Evolutionary conservation across 2,113 vertebrate genomes (phyloP).

Genomic region (Rhinoderma darwinii): DNA sequence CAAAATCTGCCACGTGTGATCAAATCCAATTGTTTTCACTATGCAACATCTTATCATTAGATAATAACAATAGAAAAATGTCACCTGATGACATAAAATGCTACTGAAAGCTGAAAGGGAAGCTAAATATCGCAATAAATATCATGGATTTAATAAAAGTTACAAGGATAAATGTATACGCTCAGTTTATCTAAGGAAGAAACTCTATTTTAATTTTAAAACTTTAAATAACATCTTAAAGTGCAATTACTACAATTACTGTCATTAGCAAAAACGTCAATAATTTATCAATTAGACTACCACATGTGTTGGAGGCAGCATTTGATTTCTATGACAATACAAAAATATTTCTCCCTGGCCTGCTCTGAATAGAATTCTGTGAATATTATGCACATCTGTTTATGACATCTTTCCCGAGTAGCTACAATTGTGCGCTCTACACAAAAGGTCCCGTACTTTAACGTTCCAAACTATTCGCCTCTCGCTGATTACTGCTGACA

Average conservation of each 20-base stretch:
- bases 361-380: conserved; percentile 38
- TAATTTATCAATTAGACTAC: conserved; percentile 47
- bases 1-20: too few species aligned
- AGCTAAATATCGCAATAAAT: background rate
- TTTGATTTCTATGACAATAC: conserved; percentile 59
- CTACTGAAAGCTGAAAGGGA: background rate
- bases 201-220: background rate
- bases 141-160: background rate
- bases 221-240: conserved; percentile 25
- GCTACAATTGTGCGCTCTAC: conserved; percentile 20
- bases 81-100: background rate
- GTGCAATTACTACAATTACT: conserved; percentile 21
- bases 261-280: conserved; percentile 4
- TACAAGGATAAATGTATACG: background rate
- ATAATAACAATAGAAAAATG: background rate
- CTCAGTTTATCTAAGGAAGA: background rate
- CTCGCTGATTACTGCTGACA: conserved; percentile 51
- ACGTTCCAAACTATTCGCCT: conserved; percentile 33
- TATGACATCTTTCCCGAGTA: conserved; percentile 42
- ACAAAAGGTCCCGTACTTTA: conserved; percentile 33
- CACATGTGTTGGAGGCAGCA: conserved; percentile 66
- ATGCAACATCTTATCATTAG: background rate
- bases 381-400: conserved; percentile 57
- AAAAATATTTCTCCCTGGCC: conserved; percentile 56
- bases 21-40: background rate